Base-by-base conservation (phyloP, 2,888 invertebrate genomes). In the Cantharis nigra region DNA sequence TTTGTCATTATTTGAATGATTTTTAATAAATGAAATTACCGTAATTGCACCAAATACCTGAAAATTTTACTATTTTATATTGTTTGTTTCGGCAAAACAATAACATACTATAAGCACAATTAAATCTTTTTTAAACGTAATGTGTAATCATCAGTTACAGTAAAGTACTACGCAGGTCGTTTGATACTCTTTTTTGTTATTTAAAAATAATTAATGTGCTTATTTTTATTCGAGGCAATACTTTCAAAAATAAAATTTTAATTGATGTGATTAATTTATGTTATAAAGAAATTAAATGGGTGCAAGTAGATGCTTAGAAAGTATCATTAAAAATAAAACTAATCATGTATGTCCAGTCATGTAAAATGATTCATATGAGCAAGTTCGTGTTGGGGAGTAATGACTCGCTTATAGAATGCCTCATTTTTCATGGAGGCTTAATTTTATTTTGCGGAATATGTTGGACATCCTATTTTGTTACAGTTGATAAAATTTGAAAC, bases 371-470 rank as follows among this genome's bases (percentile, higher is more conserved):
- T 78, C 78, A 77, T 81, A 78, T 76, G 70, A 75, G 80, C 67
- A 74, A 75, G 72, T 69, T 78, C 72, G 80, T 82, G 78, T 74
- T 80, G 79, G 78, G 82, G 80, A 83, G 83, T 83, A 84, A 83
- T 83, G 83, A 84, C 80, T 81, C 81, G 81, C 81, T 81, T 80
- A 80, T 82, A 83, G 83, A 83, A 79, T 83, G 81, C 82, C 81
- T 81, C 83, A 84, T 85, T 84, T 84, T 85, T 85, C 84, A 85
- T 80, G 80, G 80, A 70, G 80, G 84, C 84, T 85, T 84, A 85
- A 85, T 85, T 84, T 84, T 84, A 85, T 84, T 84, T 84, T 84
- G 81, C 81, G 81, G 82, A 84, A 84, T 84, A 85, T 85, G 84
- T 83, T 81, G 83, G 83, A 85, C 84, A 85, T 84, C 83, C 84